Percentiles rank a stretch among this genome's conserved stretches.
These are phyloP conservation scores for Sepiola atlantica DNA, from an alignment of 2,888 invertebrate species.

Conservation along the genomic window DNA sequence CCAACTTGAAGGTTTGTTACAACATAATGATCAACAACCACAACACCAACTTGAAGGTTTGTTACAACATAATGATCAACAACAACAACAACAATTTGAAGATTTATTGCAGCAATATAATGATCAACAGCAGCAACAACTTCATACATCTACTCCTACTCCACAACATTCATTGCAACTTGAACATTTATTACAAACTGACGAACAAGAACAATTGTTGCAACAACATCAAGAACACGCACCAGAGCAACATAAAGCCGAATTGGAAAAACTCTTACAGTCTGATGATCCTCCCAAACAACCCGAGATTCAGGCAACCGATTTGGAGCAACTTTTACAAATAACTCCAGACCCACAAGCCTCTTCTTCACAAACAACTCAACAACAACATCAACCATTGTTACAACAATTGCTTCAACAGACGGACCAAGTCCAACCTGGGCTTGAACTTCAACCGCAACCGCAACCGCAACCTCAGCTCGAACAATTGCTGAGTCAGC, in stretches of 20 bases:
- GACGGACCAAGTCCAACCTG: background rate
- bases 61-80: no score
- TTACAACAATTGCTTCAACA: background rate
- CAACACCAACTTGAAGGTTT: background rate
- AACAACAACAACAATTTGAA: background rate
- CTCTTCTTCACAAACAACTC: background rate
- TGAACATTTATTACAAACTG: background rate
- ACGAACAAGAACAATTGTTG: background rate
- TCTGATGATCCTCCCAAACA: background rate
- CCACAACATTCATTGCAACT: background rate
- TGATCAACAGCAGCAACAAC: background rate
- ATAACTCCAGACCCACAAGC: background rate
- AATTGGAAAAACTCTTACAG: background rate
- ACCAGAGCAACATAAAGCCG: background rate
- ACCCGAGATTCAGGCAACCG: background rate
- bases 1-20: no score
- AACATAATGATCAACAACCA: no score
- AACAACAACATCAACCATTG: background rate
- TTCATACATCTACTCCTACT: background rate
- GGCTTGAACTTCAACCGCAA: background rate
- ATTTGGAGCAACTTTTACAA: conserved; percentile 6
- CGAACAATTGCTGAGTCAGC: background rate
- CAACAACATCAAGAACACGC: background rate
- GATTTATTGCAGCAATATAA: background rate
- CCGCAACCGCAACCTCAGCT: background rate